These are phyloP conservation scores for Cryptotis parvus DNA, from an alignment of 2,113 vertebrate genomes.

Conservation along the genomic window DNA sequence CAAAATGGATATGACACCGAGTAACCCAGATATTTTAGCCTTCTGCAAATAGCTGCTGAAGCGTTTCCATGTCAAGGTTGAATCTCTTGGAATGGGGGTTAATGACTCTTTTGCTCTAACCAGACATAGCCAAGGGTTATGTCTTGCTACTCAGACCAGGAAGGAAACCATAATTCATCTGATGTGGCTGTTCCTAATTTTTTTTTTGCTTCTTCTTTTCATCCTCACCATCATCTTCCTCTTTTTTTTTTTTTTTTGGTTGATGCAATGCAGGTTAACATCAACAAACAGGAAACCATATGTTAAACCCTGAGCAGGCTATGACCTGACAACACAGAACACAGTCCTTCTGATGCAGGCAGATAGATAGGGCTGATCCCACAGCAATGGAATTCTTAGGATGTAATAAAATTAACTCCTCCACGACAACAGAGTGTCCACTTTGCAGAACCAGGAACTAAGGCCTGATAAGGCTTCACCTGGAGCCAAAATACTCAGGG, in stretches of 20 bases:
- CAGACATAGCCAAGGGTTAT: constrained; percentile 63
- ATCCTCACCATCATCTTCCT: neutral
- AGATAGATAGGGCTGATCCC: too few species aligned
- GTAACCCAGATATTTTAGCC: constrained; percentile 54
- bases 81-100: constrained; percentile 65
- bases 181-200: constrained; percentile 74
- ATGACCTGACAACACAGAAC: constrained; percentile 66
- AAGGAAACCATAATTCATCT: constrained; percentile 83
- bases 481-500: too few species aligned
- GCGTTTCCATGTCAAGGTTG: constrained; percentile 63
- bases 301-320: constrained; percentile 63
- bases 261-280: constrained; percentile 73
- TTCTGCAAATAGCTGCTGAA: constrained; percentile 61
- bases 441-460: too few species aligned
- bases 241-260: neutral
- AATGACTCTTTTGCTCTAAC: constrained; percentile 60
- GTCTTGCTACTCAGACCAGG: constrained; percentile 67
- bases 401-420: too few species aligned
- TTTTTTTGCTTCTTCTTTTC: too few species aligned
- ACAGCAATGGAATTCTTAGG: too few species aligned
- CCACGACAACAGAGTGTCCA: too few species aligned
- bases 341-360: neutral
- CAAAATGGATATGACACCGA: constrained; percentile 64
- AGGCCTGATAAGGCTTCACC: too few species aligned
- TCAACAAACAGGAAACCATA: constrained; percentile 59